A percentile compares a stretch with the other conserved stretches of the same genome.
Conservation (phyloP, 2,888 invertebrate genomes). For the Esperia sulphurella region DNA sequence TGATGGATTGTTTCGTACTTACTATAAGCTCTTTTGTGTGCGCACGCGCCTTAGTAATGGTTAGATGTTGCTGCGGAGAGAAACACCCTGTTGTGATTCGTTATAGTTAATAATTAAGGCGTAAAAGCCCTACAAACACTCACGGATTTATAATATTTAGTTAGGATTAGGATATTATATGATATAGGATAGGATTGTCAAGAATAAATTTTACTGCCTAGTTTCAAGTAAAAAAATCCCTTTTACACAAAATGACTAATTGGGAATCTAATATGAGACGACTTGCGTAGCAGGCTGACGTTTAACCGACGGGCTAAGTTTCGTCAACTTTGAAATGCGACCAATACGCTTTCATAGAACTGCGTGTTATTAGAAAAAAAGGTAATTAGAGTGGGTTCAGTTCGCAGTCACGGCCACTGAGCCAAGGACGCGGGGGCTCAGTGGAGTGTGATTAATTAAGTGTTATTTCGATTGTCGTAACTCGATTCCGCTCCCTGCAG, state of each 20-base stretch:
- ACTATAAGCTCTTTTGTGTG: constrained; percentile 24
- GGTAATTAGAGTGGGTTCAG: constrained; percentile 28
- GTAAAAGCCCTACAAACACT: no score
- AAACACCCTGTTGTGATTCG: no score
- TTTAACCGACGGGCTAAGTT: no score
- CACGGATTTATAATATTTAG: no score
- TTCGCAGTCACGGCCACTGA: constrained; percentile 44
- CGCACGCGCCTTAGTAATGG: constrained; percentile 30
- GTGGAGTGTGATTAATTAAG: constrained; percentile 28
- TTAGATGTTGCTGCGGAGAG: constrained; percentile 19
- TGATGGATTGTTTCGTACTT: constrained; percentile 64
- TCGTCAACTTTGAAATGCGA: neutral
- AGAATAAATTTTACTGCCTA: no score
- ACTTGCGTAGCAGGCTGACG: constrained; percentile 8
- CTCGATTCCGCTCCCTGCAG: constrained; percentile 15
- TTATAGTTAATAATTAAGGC: no score
- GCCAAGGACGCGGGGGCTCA: constrained; percentile 44
- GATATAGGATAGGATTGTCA: no score
- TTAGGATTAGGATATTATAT: no score
- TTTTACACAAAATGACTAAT: no score
- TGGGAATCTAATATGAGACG: neutral
- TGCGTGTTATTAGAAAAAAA: constrained; percentile 29
- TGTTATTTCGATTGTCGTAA: constrained; percentile 28
- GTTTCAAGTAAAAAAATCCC: no score
- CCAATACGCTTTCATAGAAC: neutral